These are phyloP conservation scores for Litocranius walleri DNA, from an alignment of 2,113 vertebrate species.

Conservation along the genomic window DNA sequence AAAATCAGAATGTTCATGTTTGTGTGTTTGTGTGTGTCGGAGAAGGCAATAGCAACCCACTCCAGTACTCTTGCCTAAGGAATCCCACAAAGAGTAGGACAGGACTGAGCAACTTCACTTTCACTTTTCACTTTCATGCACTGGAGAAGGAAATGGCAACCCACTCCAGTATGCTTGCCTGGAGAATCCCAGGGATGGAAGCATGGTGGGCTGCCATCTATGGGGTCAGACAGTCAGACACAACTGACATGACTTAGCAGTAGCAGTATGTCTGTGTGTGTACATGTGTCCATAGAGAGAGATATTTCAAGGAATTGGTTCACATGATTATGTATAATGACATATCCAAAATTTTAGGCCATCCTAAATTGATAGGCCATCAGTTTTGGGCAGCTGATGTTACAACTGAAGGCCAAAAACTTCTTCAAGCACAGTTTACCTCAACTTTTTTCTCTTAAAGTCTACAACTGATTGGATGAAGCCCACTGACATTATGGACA, in stretches of 20 bases:
- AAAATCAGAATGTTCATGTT: not conserved
- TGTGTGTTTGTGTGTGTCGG: fast-evolving
- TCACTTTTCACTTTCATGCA: too few species aligned
- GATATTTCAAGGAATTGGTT: not conserved
- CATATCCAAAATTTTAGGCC: not conserved
- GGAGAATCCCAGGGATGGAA: too few species aligned
- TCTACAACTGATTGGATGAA: not conserved
- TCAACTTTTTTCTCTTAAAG: not conserved
- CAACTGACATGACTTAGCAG: too few species aligned
- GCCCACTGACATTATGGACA: not conserved
- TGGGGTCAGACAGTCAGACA: too few species aligned
- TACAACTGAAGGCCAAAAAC: not conserved
- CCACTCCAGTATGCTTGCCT: too few species aligned
- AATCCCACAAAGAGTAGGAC: too few species aligned
- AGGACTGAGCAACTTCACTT: too few species aligned
- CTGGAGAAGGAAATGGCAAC: too few species aligned
- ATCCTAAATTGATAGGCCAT: not conserved
- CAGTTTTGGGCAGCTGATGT: not conserved
- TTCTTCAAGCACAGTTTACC: not conserved
- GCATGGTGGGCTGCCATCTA: fast-evolving
- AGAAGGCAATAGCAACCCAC: too few species aligned
- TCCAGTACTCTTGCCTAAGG: too few species aligned
- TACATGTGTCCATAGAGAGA: not conserved
- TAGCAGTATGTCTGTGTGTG: too few species aligned
- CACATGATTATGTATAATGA: not conserved